Conservation (phyloP, 2,888 invertebrate species). For the Venusia cambrica region DNA sequence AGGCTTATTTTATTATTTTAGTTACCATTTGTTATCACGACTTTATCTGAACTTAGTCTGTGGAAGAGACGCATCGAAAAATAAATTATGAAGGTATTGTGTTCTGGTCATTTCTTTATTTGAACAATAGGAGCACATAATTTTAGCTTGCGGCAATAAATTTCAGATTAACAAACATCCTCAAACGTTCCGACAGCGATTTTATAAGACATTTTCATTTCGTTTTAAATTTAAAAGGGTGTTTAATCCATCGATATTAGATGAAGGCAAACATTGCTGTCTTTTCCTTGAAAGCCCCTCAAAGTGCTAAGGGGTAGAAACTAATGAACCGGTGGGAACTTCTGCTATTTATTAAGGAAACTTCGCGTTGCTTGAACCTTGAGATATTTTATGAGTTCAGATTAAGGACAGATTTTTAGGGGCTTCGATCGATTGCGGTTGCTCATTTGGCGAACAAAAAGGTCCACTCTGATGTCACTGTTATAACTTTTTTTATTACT, state of each 20-base stretch:
- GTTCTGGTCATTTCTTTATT: constrained; percentile 67
- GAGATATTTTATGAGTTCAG: constrained; percentile 22
- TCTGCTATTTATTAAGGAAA: constrained; percentile 39
- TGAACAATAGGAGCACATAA: constrained; percentile 73
- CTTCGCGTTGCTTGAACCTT: constrained; percentile 33
- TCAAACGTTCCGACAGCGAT: constrained; percentile 34
- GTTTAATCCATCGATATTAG: constrained; percentile 76
- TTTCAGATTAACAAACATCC: constrained; percentile 64
- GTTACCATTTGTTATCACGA: constrained; percentile 81
- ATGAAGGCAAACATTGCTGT: constrained; percentile 57
- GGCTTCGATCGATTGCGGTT: constrained; percentile 8
- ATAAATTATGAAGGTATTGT: constrained; percentile 78
- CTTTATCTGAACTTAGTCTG: constrained; percentile 78
- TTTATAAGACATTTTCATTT: constrained; percentile 48
- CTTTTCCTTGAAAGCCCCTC: constrained; percentile 46
- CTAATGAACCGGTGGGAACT: constrained; percentile 63
- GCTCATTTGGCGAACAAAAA: constrained; percentile 1
- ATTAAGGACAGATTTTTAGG: constrained; percentile 11
- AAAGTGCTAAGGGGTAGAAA: constrained; percentile 44
- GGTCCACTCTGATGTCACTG: no score
- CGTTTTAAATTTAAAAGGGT: constrained; percentile 67
- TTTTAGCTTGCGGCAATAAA: constrained; percentile 69
- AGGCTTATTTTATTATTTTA: constrained; percentile 78
- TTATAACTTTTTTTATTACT: no score
- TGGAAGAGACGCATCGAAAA: constrained; percentile 73